phyloP scores from a whole-genome alignment of 2,888 invertebrate species.

The Agrotis puta region DNA sequence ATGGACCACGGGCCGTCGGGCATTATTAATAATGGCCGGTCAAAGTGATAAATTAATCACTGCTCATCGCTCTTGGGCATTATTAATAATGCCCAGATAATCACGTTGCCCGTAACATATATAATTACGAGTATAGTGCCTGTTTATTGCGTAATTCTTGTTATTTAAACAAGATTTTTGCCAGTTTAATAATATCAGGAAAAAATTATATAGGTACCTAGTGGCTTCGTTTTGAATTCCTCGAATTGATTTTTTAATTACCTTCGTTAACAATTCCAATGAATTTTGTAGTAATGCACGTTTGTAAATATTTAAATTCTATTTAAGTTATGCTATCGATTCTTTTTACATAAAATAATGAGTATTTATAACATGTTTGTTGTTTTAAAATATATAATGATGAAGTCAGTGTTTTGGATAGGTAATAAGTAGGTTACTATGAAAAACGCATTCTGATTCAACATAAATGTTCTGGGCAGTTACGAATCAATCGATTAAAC shows the following conservation, averaged over 20 bases:
- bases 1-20: no score
- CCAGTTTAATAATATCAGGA: conserved; percentile 7
- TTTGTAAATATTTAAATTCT: not conserved
- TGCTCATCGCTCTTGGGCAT: no score
- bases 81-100: no score
- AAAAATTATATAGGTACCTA: not conserved
- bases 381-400: conserved; percentile 13
- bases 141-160: no score
- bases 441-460: not conserved
- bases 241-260: conserved; percentile 9
- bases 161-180: not conserved
- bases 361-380: conserved; percentile 8
- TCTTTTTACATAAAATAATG: no score
- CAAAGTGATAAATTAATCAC: no score
- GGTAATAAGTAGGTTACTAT: no score
- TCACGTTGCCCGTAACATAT: no score
- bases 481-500: not conserved
- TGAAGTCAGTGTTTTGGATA: not conserved
- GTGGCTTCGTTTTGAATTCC: conserved; percentile 25
- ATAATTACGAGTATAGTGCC: no score
- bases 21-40: no score
- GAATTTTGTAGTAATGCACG: conserved; percentile 13
- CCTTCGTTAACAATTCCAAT: conserved; percentile 24
- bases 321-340: not conserved
- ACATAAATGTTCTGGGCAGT: not conserved